These are phyloP conservation scores for Actinostola sp. DNA, from an alignment of 92 coral and sea anemone species.

Conservation along the genomic window DNA sequence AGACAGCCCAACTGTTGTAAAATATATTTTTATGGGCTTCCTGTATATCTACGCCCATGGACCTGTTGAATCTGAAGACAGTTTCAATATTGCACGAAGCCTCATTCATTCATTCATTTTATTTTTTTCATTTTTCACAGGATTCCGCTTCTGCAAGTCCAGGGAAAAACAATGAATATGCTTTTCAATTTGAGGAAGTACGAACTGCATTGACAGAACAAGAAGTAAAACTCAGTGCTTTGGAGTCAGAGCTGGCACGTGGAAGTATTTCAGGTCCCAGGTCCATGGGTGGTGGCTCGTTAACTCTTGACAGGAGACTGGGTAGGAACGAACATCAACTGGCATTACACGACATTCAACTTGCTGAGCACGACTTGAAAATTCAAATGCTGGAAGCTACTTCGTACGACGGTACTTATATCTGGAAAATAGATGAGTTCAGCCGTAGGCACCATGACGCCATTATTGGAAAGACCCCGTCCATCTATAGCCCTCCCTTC, in stretches of 20 bases:
- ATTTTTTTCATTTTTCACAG: neutral
- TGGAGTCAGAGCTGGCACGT: slow-evolving; percentile 5
- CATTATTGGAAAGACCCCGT: slow-evolving; percentile 61
- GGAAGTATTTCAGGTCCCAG: neutral
- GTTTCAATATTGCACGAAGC: too few species aligned
- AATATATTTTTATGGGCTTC: too few species aligned
- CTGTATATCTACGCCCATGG: too few species aligned
- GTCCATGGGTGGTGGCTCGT: neutral
- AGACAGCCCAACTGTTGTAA: too few species aligned
- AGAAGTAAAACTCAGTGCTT: slow-evolving; percentile 12
- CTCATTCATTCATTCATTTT: too few species aligned
- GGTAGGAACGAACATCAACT: slow-evolving; percentile 38
- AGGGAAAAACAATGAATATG: neutral
- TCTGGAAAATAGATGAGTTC: slow-evolving; percentile 86
- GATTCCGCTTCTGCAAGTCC: neutral
- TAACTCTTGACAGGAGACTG: slow-evolving; percentile 21
- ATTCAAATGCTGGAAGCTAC: slow-evolving; percentile 69
- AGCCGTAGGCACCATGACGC: slow-evolving; percentile 72
- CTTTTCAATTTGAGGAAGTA: neutral
- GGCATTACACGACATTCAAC: slow-evolving; percentile 72
- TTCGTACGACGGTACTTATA: slow-evolving; percentile 67
- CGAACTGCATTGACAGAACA: neutral
- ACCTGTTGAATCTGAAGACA: too few species aligned
- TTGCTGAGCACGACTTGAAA: slow-evolving; percentile 73
- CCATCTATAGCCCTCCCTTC: slow-evolving; percentile 86